phyloP scores from a whole-genome alignment of 2,113 vertebrate genomes.

The Hippopotamus amphibius region DNA sequence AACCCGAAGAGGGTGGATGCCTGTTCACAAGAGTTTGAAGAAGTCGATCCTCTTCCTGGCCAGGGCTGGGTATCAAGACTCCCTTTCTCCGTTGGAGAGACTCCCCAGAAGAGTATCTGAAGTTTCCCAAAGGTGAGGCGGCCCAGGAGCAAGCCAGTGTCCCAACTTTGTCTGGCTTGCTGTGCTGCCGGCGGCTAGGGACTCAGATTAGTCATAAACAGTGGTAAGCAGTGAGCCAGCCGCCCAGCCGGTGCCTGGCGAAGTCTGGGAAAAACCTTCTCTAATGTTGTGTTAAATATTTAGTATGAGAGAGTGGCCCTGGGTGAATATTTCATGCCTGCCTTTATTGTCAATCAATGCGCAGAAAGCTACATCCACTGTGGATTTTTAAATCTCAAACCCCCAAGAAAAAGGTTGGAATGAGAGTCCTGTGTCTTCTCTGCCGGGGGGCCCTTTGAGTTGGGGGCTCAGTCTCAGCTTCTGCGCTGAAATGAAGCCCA shows the following conservation, averaged over 20 bases:
- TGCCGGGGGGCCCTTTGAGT: not conserved
- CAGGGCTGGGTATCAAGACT: slow-evolving; percentile 26
- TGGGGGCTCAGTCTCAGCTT: slow-evolving; percentile 17
- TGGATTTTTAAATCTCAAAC: slow-evolving; percentile 78
- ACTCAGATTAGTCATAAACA: slow-evolving; percentile 81
- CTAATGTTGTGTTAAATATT: slow-evolving; percentile 90
- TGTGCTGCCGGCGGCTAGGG: slow-evolving; percentile 75
- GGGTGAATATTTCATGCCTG: slow-evolving; percentile 89
- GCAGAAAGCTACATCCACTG: slow-evolving; percentile 78
- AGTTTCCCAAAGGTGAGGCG: slow-evolving; percentile 82
- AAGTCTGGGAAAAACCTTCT: slow-evolving; percentile 85
- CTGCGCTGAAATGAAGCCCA: not conserved
- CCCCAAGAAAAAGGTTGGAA: slow-evolving; percentile 75
- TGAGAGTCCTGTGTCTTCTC: slow-evolving; percentile 80
- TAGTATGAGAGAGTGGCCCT: slow-evolving; percentile 86
- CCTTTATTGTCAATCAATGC: slow-evolving; percentile 90
- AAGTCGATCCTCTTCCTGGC: slow-evolving; percentile 55
- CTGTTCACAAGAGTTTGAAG: slow-evolving; percentile 68
- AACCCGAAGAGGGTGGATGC: not conserved
- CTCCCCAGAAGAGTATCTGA: slow-evolving; percentile 63
- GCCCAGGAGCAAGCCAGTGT: slow-evolving; percentile 58
- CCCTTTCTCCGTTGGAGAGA: slow-evolving; percentile 52
- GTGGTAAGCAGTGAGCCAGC: slow-evolving; percentile 79
- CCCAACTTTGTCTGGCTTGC: slow-evolving; percentile 78
- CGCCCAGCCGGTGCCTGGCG: slow-evolving; percentile 84